Evolutionary conservation across 2,888 invertebrate species (phyloP), one percentile per base, ranked within the genome.

Genomic region (Thumatha senex): DNA sequence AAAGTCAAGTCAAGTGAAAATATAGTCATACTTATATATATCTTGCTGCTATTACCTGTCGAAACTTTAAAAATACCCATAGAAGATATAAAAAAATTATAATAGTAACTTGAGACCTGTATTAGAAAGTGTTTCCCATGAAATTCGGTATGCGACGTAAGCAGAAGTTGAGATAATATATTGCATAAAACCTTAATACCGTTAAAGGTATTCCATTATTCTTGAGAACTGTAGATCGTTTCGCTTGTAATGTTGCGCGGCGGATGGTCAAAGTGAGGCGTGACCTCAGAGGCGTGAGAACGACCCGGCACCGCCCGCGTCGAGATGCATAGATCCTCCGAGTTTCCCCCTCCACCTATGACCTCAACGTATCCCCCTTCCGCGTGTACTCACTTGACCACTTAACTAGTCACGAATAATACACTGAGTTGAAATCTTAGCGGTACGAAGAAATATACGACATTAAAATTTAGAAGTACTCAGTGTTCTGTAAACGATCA

Each of bases 211-310:
- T 80, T 78, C 76, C 78, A 82, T 83, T 80, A 80, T 81, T 78
- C 75, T 74, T 71, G 65, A 60, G 48, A 62, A 69, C 64, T 63
- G 18, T 48, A 61, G 63, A 51, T 54, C 57, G 62, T 44, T 52
- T 51, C 41, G 53, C 38, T 55, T 54, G 70, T 78, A 76, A 77
- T 76, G 75, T 68, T 71, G 74, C 68, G 81, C 86, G 86, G 86
- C 78, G 71, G 18, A 65, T 85, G 84, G 87, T 87, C 87, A 88
- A 84, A 84, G 86, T 77, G 67, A 86, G 87, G 86, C 87, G 86
- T 89, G 89, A 89, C 89, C 88, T 83, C 84, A 77, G 79, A 88
- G 87, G 85, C 89, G 89, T 89, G 89, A 83, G 89, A 89, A 89
- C 82, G 65, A 66, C 49, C 63, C 54, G 72, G 80, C 61, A 74